These are phyloP conservation scores for Nasonovia ribisnigri DNA, from an alignment of 2,888 invertebrate genomes.

Conservation along the genomic window DNA sequence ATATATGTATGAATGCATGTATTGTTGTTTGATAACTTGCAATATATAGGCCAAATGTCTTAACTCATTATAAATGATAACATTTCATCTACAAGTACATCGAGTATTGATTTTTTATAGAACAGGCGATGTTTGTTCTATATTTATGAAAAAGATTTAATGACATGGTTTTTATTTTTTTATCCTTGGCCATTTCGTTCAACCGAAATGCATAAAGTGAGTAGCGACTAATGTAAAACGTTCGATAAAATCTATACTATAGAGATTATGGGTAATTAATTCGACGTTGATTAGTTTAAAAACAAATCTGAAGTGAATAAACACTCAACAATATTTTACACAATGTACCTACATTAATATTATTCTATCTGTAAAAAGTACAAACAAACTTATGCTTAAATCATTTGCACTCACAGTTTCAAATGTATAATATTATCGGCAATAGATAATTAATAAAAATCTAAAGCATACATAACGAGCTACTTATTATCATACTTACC, in stretches of 20 bases:
- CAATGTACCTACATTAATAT: background rate
- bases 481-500: background rate
- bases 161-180: background rate
- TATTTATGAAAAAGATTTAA: slow-evolving; percentile 1
- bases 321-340: background rate
- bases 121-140: background rate
- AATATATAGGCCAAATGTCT: background rate
- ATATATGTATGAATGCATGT: too few species aligned
- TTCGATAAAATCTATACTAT: background rate
- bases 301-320: background rate
- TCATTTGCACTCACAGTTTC: background rate
- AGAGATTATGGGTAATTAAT: background rate
- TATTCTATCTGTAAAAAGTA: slow-evolving; percentile 11
- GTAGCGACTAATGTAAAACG: background rate
- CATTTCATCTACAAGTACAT: background rate
- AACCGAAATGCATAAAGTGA: background rate
- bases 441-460: background rate
- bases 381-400: background rate
- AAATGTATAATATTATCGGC: background rate
- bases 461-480: background rate
- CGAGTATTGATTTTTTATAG: background rate
- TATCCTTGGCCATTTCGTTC: background rate
- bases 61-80: background rate
- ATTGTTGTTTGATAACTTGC: too few species aligned
- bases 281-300: background rate